Percentiles rank a stretch among this genome's conserved stretches.
Conservation (phyloP, 2,888 invertebrate genomes). For the Seladonia tumulorum region DNA sequence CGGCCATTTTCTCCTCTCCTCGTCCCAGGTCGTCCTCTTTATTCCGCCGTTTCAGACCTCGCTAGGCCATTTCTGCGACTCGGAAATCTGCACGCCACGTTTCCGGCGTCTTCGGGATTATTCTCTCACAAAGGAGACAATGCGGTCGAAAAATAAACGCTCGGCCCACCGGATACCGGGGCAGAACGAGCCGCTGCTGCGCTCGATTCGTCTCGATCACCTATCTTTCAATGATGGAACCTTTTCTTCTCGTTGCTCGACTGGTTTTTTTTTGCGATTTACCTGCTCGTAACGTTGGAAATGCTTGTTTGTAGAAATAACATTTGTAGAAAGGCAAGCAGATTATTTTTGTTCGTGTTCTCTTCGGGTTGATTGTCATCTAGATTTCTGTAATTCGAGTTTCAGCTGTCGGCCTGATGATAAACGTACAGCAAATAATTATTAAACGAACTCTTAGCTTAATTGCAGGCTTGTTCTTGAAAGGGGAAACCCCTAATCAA, state of each 20-base stretch:
- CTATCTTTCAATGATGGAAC: neutral
- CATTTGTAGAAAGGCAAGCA: too few relatives aligned
- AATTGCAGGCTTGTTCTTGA: neutral
- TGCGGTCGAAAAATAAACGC: conserved; percentile 52
- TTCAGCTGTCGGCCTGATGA: neutral
- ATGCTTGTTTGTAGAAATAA: neutral
- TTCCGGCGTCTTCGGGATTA: conserved; percentile 55
- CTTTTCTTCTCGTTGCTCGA: neutral
- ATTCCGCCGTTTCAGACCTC: conserved; percentile 2
- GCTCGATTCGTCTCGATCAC: neutral
- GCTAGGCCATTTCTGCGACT: conserved; percentile 34
- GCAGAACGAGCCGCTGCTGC: neutral
- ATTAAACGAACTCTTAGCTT: neutral
- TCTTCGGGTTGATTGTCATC: too few relatives aligned
- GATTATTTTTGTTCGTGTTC: too few relatives aligned
- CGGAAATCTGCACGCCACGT: conserved; percentile 52
- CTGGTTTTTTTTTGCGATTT: neutral
- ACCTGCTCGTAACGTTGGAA: neutral
- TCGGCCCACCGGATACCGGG: conserved; percentile 32
- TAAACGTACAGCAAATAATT: neutral
- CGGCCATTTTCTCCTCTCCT: conserved; percentile 48
- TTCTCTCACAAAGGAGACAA: conserved; percentile 43
- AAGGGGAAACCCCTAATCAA: neutral
- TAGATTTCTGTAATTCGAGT: neutral
- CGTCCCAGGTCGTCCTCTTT: conserved; percentile 1